A percentile compares a stretch with the other conserved stretches of the same genome.
phyloP scores from a whole-genome alignment of 1,140 invertebrate species.

The Trypoxylus dichotomus region DNA sequence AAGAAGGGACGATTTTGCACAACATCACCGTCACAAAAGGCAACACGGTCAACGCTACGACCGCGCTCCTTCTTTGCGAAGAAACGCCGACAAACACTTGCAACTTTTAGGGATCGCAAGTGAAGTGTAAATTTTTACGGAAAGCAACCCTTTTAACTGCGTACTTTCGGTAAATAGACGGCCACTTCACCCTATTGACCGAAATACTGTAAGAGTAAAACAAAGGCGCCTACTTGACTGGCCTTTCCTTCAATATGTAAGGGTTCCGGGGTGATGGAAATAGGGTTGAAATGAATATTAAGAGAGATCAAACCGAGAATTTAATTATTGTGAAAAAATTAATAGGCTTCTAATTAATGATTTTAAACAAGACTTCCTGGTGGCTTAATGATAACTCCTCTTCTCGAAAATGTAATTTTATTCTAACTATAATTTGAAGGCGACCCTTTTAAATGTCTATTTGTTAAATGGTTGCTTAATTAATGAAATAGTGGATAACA shows the following conservation, averaged over 20 bases:
- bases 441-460: not conserved
- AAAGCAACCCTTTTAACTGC: constrained; percentile 16
- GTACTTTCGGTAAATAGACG: not conserved
- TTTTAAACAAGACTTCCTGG: not conserved
- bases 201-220: not conserved
- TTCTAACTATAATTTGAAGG: not conserved
- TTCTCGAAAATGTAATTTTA: not conserved
- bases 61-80: not conserved
- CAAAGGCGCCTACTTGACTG: constrained; percentile 24
- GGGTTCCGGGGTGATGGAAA: not conserved
- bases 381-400: not conserved
- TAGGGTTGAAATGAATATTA: constrained; percentile 5
- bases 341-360: constrained; percentile 18
- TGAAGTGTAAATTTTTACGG: constrained; percentile 22
- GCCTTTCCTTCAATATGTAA: not conserved
- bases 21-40: not conserved
- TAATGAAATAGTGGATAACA: not conserved
- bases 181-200: constrained; percentile 6
- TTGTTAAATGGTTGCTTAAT: not conserved
- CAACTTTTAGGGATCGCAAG: constrained; percentile 10
- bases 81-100: not conserved
- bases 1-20: constrained; percentile 19
- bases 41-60: not conserved
- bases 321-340: constrained; percentile 3
- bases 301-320: not conserved